Evolutionary conservation across 2,888 invertebrate genomes (phyloP).

Genomic region (Scrobipalpa atriplicella): DNA sequence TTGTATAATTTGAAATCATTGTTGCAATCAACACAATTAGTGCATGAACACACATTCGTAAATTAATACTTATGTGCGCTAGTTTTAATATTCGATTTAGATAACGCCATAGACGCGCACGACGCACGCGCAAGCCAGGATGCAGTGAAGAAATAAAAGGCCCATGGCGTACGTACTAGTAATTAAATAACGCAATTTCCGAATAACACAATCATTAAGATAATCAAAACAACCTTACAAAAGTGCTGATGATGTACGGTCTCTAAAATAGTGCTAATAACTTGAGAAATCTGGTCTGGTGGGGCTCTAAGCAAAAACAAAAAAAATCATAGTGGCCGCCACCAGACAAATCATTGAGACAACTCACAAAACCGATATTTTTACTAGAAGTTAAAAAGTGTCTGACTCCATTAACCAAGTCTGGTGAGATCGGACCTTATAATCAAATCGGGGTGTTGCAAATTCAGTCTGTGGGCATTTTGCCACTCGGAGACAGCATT

Average conservation of each 20-base stretch:
- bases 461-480: conserved; percentile 47
- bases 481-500: conserved; percentile 51
- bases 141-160: conserved; percentile 23
- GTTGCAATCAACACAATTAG: conserved; percentile 59
- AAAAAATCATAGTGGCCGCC: no score
- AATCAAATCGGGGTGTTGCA: neutral
- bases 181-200: conserved; percentile 15
- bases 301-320: no score
- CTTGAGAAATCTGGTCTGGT: no score
- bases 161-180: conserved; percentile 4
- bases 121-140: conserved; percentile 20
- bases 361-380: no score
- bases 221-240: conserved; percentile 24
- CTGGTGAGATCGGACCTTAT: no score
- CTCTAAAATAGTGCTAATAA: no score
- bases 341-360: no score
- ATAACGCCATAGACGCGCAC: conserved; percentile 36
- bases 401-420: no score
- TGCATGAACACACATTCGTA: conserved; percentile 51
- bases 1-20: conserved; percentile 47
- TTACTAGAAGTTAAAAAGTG: no score
- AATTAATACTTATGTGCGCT: conserved; percentile 47
- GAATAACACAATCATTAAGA: neutral
- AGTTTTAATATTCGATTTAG: conserved; percentile 50
- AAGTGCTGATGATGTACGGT: neutral